phyloP scores from a whole-genome alignment of 2,888 invertebrate genomes.

The Thymelicus lineola region DNA sequence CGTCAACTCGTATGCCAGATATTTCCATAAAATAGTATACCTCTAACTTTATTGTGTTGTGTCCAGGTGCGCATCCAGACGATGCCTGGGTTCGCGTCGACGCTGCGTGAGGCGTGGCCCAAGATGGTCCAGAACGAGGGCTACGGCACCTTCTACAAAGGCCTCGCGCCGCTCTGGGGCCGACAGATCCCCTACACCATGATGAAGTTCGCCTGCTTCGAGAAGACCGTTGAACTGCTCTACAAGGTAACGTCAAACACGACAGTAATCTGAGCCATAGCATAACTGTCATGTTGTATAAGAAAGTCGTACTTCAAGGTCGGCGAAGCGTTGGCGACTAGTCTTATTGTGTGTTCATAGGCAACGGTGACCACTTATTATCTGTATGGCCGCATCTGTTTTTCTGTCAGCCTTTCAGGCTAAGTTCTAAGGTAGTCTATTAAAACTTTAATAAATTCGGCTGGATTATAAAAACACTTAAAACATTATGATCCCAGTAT shows the following conservation, averaged over 20 bases:
- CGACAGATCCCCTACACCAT: conserved; percentile 99
- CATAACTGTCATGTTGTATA: too few species aligned
- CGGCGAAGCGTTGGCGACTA: not conserved
- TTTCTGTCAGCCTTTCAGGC: too few species aligned
- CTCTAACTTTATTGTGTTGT: not conserved
- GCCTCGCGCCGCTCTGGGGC: conserved; percentile 97
- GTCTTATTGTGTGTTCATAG: not conserved
- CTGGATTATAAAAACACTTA: too few species aligned
- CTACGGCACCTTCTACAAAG: conserved; percentile 96
- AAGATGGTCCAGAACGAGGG: conserved; percentile 96
- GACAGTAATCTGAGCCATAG: too few species aligned
- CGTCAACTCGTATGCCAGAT: too few species aligned
- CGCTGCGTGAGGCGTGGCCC: conserved; percentile 95
- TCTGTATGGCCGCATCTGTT: too few species aligned
- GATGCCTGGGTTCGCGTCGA: conserved; percentile 95
- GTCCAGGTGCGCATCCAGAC: conserved; percentile 96
- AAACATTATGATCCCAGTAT: too few species aligned
- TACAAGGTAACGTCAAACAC: conserved; percentile 85
- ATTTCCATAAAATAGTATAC: too few species aligned
- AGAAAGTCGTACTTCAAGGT: too few species aligned
- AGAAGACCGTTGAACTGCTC: conserved; percentile 96
- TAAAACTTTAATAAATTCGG: too few species aligned
- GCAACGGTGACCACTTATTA: too few species aligned
- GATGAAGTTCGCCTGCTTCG: conserved; percentile 99
- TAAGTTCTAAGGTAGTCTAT: too few species aligned